phyloP scores from a whole-genome alignment of 2,113 vertebrate genomes.

The Heteronetta atricapilla region DNA sequence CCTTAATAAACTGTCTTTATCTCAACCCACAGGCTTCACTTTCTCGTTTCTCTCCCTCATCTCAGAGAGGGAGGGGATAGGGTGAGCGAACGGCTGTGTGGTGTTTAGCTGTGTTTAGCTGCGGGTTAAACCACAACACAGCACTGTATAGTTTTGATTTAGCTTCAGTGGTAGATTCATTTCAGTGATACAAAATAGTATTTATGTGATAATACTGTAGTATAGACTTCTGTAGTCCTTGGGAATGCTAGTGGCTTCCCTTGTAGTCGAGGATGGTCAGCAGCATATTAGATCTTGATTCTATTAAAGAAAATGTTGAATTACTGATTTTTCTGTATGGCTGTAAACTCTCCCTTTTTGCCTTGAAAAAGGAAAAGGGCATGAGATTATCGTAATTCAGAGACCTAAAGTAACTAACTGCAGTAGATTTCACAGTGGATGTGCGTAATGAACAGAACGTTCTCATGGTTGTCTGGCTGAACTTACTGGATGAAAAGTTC shows the following conservation, averaged over 20 bases:
- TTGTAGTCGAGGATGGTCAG: not conserved
- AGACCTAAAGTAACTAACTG: not conserved
- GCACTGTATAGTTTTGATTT: not conserved
- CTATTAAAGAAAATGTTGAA: not conserved
- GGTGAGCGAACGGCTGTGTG: too few species aligned
- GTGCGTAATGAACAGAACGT: not conserved
- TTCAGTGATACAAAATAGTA: not conserved
- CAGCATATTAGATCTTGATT: not conserved
- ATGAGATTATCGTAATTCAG: not conserved
- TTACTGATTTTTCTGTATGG: not conserved
- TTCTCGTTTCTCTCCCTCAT: too few species aligned
- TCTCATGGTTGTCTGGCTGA: conserved; percentile 2
- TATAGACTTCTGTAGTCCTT: not conserved
- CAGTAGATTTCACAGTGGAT: not conserved
- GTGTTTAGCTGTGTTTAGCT: too few species aligned
- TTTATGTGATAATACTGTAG: not conserved
- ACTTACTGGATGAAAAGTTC: not conserved
- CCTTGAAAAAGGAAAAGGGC: not conserved
- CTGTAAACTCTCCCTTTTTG: not conserved
- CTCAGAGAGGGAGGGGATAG: too few species aligned
- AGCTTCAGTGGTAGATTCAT: not conserved
- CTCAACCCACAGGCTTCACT: too few species aligned
- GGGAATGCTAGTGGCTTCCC: not conserved
- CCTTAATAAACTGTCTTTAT: too few species aligned
- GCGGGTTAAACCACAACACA: too few species aligned